Base-by-base conservation (phyloP, 2,797 vertebrate species). In the Helarctos malayanus region DNA sequence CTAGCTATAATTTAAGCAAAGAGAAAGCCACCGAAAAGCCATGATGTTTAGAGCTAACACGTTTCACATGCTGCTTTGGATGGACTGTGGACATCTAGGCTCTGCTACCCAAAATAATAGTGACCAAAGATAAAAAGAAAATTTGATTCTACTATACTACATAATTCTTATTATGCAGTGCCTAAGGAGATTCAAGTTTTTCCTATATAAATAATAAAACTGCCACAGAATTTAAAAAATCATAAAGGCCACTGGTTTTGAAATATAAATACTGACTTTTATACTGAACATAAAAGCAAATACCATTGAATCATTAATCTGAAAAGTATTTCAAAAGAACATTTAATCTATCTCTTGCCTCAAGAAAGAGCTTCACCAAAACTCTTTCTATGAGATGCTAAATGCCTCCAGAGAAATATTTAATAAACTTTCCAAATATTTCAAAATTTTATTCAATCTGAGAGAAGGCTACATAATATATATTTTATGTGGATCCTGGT, bases 271-370 rank as follows among this genome's bases (percentile, higher is more conserved):
- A 79, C 54, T 57, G 68, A 89, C 38, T 95, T 97, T 92, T 94
- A 88, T 92, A 73, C n/a, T 94, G 56, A 95, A 97, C 80, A 94
- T 90, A 90, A 97, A 89, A 95, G 71, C 57, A 96, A 94, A 38
- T 89, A 82, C 16, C 49, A 84, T 71, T 92, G 65, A 94, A 63
- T 89, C 75, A 92, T 96, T 97, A 97, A 94, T 92, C 73, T 95
- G 27, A 94, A 97, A 95, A 68, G 13, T 87, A 88, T 92, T 89
- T 89, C n/a, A 92, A 97, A 95, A 83, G 38, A 61, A 89, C 78
- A 94, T 93, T 95, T 95, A 94, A 84, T 95, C 59, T 89, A 12
- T 83, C 38, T 73, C 27, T 81, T 73, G 38, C 80, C 81, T 97
- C 45, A 85, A 92, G 76, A 95, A 76, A 94, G 7, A 68, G 89